Percentiles rank a stretch among this genome's conserved stretches.
These are phyloP conservation scores for Torymus tubicola DNA, from an alignment of 2,888 invertebrate species.

Conservation along the genomic window DNA sequence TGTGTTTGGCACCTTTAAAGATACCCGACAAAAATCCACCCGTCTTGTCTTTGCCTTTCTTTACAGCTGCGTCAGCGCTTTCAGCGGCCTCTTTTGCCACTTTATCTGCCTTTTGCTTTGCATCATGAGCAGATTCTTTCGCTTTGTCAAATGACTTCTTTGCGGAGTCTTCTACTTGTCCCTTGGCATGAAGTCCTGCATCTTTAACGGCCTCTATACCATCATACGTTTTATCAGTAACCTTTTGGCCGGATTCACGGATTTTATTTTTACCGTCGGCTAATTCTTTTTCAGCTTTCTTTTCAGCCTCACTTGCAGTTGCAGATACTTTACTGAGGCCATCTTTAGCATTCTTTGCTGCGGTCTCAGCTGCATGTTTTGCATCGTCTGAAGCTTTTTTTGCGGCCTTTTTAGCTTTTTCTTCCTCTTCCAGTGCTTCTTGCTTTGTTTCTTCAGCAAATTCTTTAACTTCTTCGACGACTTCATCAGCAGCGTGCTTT, in stretches of 20 bases:
- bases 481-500: slow-evolving; percentile 60
- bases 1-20: slow-evolving; percentile 54
- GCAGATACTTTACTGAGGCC: background rate
- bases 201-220: no score
- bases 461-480: slow-evolving; percentile 58
- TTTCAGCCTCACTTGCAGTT: no score
- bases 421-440: slow-evolving; percentile 44
- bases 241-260: no score
- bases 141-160: slow-evolving; percentile 72
- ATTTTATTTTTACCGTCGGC: slow-evolving; percentile 24
- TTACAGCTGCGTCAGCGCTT: slow-evolving; percentile 75
- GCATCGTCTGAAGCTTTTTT: slow-evolving; percentile 39
- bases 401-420: slow-evolving; percentile 55
- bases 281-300: background rate
- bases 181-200: background rate
- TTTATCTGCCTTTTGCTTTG: slow-evolving; percentile 66
- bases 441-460: slow-evolving; percentile 48
- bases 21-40: slow-evolving; percentile 63
- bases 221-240: no score
- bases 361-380: background rate
- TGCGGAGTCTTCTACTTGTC: slow-evolving; percentile 54
- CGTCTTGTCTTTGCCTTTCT: slow-evolving; percentile 54
- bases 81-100: slow-evolving; percentile 61
- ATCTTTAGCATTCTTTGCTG: background rate
- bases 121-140: slow-evolving; percentile 56